Evolutionary conservation across 2,113 vertebrate species (phyloP).

Genomic region (Connochaetes taurinus): DNA sequence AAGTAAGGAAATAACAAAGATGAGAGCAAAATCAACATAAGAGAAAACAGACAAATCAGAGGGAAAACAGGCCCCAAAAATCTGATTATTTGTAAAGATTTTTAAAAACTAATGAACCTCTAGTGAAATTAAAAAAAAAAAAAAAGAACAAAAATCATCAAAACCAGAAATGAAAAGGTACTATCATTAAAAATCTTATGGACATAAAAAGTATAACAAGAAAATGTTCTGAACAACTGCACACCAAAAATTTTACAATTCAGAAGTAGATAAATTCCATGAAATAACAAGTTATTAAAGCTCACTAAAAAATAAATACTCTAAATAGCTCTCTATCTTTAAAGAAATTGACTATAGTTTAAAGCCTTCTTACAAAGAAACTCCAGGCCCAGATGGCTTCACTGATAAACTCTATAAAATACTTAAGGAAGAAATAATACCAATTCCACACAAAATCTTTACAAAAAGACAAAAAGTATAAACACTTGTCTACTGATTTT

Average conservation of each 20-base stretch:
- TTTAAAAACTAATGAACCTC: not conserved
- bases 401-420: not conserved
- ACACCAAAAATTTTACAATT: not conserved
- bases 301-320: not conserved
- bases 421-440: not conserved
- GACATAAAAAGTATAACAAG: not conserved
- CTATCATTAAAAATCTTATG: not conserved
- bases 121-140: not conserved
- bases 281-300: not conserved
- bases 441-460: not conserved
- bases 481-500: not conserved
- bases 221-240: not conserved
- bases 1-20: not conserved
- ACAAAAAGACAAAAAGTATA: not conserved
- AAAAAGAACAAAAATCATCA: not conserved
- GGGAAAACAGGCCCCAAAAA: not conserved
- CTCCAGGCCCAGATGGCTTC: not conserved
- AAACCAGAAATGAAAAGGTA: not conserved
- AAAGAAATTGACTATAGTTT: not conserved
- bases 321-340: not conserved
- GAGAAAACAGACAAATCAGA: not conserved
- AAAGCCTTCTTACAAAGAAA: not conserved
- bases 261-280: not conserved
- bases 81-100: not conserved
- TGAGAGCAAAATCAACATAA: not conserved